Percentiles rank a stretch among this genome's conserved stretches.
phyloP scores from a whole-genome alignment of 2,888 invertebrate genomes.

The Trichogramma dendrolimi region DNA sequence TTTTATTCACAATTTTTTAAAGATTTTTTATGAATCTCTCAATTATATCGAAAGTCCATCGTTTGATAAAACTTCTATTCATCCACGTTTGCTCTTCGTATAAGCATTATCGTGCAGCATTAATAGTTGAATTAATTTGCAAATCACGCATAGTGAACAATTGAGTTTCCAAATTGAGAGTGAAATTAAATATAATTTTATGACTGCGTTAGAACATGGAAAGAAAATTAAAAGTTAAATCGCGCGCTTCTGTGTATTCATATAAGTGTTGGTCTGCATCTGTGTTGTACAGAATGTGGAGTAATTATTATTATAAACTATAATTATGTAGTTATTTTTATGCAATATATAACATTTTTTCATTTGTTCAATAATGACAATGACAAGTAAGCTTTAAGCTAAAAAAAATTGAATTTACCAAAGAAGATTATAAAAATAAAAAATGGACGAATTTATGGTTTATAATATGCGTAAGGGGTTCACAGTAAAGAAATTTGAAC shows the following conservation, averaged over 20 bases:
- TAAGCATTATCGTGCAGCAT: too few species aligned
- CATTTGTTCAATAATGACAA: slow-evolving; percentile 20
- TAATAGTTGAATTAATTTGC: too few species aligned
- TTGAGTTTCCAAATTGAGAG: too few species aligned
- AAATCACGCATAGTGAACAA: too few species aligned
- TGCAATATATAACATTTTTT: slow-evolving; percentile 13
- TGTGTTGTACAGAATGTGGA: slow-evolving; percentile 24
- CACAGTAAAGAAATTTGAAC: not conserved
- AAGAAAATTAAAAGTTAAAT: slow-evolving; percentile 21
- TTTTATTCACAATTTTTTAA: too few species aligned
- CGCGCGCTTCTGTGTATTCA: slow-evolving; percentile 21
- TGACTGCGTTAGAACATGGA: too few species aligned
- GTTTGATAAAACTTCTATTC: too few species aligned
- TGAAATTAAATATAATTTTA: too few species aligned
- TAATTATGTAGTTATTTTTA: slow-evolving; percentile 7
- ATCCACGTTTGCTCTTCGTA: too few species aligned
- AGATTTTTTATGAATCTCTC: too few species aligned
- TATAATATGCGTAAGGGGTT: not conserved
- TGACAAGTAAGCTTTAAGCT: slow-evolving; percentile 3
- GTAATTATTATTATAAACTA: slow-evolving; percentile 26
- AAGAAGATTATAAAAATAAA: slow-evolving; percentile 5
- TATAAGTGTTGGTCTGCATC: slow-evolving; percentile 18
- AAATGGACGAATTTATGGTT: slow-evolving; percentile 6
- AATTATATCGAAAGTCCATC: too few species aligned
- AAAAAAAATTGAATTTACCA: slow-evolving; percentile 7